Conservation (phyloP, 2,113 vertebrate species). For the Notarius quadriscutis region DNA sequence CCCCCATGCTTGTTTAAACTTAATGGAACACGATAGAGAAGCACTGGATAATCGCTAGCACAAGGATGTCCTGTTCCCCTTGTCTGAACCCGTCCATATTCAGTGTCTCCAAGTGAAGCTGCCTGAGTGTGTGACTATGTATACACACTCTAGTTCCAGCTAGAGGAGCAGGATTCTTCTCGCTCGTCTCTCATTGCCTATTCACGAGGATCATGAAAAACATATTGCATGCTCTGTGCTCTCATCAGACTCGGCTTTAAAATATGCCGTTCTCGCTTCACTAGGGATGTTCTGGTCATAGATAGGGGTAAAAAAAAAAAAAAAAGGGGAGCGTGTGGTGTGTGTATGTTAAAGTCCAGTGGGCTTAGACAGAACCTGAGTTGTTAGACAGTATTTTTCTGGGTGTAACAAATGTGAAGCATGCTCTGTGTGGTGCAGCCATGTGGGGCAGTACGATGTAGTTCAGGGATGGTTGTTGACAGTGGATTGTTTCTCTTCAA, state of each 20-base stretch:
- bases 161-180: constrained; percentile 17
- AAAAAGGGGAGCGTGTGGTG: background rate
- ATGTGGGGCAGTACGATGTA: constrained; percentile 49
- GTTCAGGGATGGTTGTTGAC: constrained; percentile 49
- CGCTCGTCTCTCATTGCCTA: constrained; percentile 49
- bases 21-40: constrained; percentile 69
- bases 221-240: constrained; percentile 47
- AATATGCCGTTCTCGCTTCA: constrained; percentile 47
- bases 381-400: constrained; percentile 53
- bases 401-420: constrained; percentile 46
- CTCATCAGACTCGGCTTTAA: constrained; percentile 50
- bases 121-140: constrained; percentile 38
- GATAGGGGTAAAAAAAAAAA: background rate
- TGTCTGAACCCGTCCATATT: constrained; percentile 60
- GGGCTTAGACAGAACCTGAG: constrained; percentile 34
- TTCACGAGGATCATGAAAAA: constrained; percentile 54
- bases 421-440: constrained; percentile 41
- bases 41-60: constrained; percentile 70
- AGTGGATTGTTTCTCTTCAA: constrained; percentile 55
- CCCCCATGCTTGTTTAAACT: constrained; percentile 57
- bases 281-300: constrained; percentile 45
- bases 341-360: constrained; percentile 22
- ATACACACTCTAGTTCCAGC: constrained; percentile 9
- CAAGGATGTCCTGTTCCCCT: constrained; percentile 64
- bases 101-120: constrained; percentile 50